Evolutionary conservation across 1,140 invertebrate genomes (phyloP).

Genomic region (Drosophila athabasca): DNA sequence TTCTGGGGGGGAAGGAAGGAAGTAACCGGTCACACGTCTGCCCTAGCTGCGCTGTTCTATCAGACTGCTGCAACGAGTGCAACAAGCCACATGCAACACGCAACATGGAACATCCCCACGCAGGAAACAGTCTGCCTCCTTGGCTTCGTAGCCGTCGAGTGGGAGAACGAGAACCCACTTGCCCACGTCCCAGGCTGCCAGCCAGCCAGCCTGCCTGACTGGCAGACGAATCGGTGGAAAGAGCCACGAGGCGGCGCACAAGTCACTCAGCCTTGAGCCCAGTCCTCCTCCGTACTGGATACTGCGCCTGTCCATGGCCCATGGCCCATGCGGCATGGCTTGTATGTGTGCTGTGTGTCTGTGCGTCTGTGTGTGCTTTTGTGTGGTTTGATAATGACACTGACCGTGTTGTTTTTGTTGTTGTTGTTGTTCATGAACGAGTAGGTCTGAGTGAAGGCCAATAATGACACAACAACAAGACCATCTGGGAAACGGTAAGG

Average conservation of each 20-base stretch:
- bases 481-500: constrained; percentile 13
- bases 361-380: constrained; percentile 24
- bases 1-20: constrained; percentile 12
- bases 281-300: constrained; percentile 18
- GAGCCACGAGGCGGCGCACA: constrained; percentile 20
- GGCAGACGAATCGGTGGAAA: constrained; percentile 33
- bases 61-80: constrained; percentile 25
- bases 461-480: constrained; percentile 36
- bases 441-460: constrained; percentile 33
- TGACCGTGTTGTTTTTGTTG: constrained; percentile 58
- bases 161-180: constrained; percentile 60
- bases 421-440: constrained; percentile 7
- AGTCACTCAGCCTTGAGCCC: constrained; percentile 42
- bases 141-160: constrained; percentile 67
- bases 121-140: constrained; percentile 17
- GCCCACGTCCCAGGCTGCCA: constrained; percentile 51
- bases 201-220: constrained; percentile 17
- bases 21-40: constrained; percentile 25
- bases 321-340: not conserved
- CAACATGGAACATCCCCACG: constrained; percentile 25
- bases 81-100: constrained; percentile 28
- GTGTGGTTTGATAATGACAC: constrained; percentile 70
- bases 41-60: constrained; percentile 16
- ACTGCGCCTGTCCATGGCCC: constrained; percentile 18
- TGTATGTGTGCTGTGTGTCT: constrained; percentile 36